phyloP scores from a whole-genome alignment of 2,113 vertebrate species.

The Bufo gargarizans region DNA sequence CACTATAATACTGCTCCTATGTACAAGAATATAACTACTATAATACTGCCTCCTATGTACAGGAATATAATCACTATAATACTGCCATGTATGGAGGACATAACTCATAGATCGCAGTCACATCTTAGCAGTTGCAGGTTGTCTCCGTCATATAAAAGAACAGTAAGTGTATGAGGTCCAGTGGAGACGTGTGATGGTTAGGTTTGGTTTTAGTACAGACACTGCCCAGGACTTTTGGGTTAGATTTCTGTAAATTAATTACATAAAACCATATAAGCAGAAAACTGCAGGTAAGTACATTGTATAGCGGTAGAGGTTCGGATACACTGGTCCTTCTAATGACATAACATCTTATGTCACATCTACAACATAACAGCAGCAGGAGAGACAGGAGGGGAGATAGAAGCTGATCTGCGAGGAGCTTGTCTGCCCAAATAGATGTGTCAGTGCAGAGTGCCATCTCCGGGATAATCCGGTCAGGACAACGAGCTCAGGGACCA shows the following conservation, averaged over 20 bases:
- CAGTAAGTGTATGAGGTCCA: not conserved
- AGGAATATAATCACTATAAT: too few relatives aligned
- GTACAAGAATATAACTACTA: constrained; percentile 1
- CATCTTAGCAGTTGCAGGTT: too few relatives aligned
- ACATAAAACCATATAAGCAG: not conserved
- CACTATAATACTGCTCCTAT: not conserved
- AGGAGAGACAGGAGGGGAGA: not conserved
- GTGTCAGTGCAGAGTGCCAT: not conserved
- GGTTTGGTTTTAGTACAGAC: too few relatives aligned
- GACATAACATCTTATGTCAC: not conserved
- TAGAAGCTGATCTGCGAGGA: not conserved
- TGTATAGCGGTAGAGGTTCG: not conserved
- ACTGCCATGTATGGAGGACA: too few relatives aligned
- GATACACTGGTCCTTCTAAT: not conserved
- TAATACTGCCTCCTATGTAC: not conserved
- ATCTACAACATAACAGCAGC: not conserved
- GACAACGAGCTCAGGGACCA: not conserved
- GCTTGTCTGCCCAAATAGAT: not conserved
- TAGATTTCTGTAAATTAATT: not conserved
- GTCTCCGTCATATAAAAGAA: too few relatives aligned
- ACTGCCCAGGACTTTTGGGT: not conserved
- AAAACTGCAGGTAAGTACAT: not conserved
- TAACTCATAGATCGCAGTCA: too few relatives aligned
- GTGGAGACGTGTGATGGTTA: too few relatives aligned
- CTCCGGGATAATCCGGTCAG: not conserved